phyloP scores from a whole-genome alignment of 2,797 vertebrate species.

The Anableps anableps region DNA sequence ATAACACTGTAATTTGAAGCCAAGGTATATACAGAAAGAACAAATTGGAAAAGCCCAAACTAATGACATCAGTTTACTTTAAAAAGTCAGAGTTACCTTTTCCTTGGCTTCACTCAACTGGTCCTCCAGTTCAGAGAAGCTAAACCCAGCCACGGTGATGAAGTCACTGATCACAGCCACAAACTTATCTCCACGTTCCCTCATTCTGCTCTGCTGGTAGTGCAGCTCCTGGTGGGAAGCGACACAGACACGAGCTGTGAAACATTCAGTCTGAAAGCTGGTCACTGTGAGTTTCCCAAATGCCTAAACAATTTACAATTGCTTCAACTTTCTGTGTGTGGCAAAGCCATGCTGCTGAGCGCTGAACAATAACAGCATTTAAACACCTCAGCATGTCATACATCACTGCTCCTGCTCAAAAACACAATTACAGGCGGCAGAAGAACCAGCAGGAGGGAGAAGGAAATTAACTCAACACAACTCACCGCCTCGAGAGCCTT shows the following conservation, averaged over 20 bases:
- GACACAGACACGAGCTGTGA: not conserved
- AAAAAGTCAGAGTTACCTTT: slow-evolving; percentile 82
- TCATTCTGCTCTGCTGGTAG: slow-evolving; percentile 88
- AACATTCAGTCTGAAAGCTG: not conserved
- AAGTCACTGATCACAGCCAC: slow-evolving; percentile 95
- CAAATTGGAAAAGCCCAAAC: not conserved
- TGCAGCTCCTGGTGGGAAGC: slow-evolving; percentile 87
- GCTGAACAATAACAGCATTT: slow-evolving; percentile 37
- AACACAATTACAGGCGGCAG: slow-evolving; percentile 65
- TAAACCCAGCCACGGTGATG: slow-evolving; percentile 97
- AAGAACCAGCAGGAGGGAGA: slow-evolving; percentile 55
- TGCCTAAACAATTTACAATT: not conserved
- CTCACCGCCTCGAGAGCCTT: slow-evolving; percentile 96
- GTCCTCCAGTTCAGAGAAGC: slow-evolving; percentile 97
- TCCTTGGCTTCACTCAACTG: slow-evolving; percentile 92
- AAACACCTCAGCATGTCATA: slow-evolving; percentile 55
- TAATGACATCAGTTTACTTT: not conserved
- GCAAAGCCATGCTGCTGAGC: slow-evolving; percentile 10
- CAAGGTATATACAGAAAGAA: not conserved
- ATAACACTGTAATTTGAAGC: not conserved
- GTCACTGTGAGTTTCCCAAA: not conserved
- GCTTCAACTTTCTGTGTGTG: not conserved
- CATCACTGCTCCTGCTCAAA: slow-evolving; percentile 31
- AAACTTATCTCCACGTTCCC: slow-evolving; percentile 90
- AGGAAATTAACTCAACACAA: slow-evolving; percentile 59